Percentiles rank a stretch among this genome's conserved stretches.
These are phyloP conservation scores for Philotrypesis tridentata DNA, from an alignment of 1,140 invertebrate genomes.

Conservation along the genomic window DNA sequence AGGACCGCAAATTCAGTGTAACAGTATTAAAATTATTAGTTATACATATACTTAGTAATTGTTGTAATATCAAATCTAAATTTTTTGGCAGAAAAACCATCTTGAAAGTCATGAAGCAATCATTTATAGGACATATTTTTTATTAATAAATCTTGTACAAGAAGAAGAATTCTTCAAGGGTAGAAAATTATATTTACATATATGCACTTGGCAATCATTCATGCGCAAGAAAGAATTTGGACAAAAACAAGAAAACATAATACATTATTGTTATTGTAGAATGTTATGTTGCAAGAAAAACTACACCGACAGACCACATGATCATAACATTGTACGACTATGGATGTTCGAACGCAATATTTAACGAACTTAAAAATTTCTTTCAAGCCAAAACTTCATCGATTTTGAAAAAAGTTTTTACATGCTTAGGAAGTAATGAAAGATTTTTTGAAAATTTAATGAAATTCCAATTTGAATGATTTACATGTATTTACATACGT, in stretches of 20 bases:
- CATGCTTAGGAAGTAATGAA: not conserved
- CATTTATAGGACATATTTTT: too few relatives aligned
- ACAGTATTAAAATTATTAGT: too few relatives aligned
- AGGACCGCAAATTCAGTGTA: too few relatives aligned
- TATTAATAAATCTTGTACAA: too few relatives aligned
- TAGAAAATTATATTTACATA: slow-evolving; percentile 4
- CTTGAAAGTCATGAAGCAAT: too few relatives aligned
- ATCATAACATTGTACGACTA: not conserved
- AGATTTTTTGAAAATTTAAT: not conserved
- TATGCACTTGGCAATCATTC: too few relatives aligned
- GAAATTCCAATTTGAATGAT: not conserved
- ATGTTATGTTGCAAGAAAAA: not conserved
- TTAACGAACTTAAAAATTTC: not conserved
- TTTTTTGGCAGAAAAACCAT: too few relatives aligned
- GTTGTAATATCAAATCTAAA: too few relatives aligned
- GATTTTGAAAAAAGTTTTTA: not conserved
- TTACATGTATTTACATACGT: too few relatives aligned
- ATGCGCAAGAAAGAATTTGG: slow-evolving; percentile 58
- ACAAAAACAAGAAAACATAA: not conserved
- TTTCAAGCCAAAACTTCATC: not conserved
- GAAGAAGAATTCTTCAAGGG: too few relatives aligned
- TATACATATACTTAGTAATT: too few relatives aligned
- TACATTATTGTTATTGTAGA: not conserved
- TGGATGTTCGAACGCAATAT: not conserved
- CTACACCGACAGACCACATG: not conserved